phyloP scores from a whole-genome alignment of 2,797 vertebrate species.

The Tolypeutes matacus region DNA sequence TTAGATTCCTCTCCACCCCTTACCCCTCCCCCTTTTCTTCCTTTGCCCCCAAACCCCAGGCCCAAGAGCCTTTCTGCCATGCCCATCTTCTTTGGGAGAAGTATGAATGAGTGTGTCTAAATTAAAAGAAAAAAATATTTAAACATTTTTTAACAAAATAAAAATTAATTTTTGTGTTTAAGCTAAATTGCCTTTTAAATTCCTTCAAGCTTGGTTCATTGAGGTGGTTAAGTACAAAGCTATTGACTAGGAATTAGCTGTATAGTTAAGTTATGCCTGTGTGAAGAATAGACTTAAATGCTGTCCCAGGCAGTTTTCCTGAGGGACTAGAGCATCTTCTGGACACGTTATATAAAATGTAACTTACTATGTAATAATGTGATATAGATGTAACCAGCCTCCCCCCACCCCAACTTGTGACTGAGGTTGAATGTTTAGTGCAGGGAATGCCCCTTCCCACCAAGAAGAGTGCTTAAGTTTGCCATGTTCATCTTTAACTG shows the following conservation, averaged over 20 bases:
- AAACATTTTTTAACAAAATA: conserved; percentile 89
- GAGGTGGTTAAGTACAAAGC: conserved; percentile 83
- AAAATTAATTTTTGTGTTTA: conserved; percentile 93
- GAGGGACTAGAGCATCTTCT: conserved; percentile 61
- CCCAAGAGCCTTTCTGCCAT: conserved; percentile 76
- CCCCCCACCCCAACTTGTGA: conserved; percentile 60
- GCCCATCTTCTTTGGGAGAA: conserved; percentile 79
- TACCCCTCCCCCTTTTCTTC: neutral
- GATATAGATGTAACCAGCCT: conserved; percentile 77
- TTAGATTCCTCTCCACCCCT: neutral
- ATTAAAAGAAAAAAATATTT: conserved; percentile 88
- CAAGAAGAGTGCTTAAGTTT: neutral
- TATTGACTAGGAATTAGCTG: conserved; percentile 75
- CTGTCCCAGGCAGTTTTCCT: conserved; percentile 63
- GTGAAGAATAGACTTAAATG: neutral
- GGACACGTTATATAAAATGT: conserved; percentile 51
- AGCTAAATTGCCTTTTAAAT: conserved; percentile 92
- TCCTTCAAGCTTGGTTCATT: conserved; percentile 93
- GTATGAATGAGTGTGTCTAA: conserved; percentile 90
- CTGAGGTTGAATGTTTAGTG: neutral
- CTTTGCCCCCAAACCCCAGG: conserved; percentile 42
- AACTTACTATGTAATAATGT: conserved; percentile 81
- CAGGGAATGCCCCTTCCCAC: neutral
- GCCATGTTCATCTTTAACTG: neutral
- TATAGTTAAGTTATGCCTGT: conserved; percentile 43